Conservation (phyloP, 2,113 vertebrate genomes). For the Eonycteris spelaea region DNA sequence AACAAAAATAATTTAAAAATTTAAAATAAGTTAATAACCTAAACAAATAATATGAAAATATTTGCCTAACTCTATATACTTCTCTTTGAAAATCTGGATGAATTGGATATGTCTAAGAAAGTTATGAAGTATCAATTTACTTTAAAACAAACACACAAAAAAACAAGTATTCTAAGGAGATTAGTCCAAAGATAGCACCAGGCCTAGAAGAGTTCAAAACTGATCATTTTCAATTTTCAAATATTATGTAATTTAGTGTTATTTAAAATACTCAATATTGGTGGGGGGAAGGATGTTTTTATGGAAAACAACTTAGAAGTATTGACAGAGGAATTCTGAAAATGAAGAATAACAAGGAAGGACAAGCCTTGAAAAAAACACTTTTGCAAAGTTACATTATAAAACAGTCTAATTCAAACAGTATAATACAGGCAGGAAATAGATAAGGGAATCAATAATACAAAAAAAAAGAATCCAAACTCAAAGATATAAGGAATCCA, state of each 20-base stretch:
- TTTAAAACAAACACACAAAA: background rate
- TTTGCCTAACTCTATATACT: background rate
- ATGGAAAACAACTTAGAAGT: background rate
- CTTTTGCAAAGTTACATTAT: background rate
- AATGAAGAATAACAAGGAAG: background rate
- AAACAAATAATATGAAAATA: background rate
- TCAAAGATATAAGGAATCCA: background rate
- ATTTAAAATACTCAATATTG: background rate
- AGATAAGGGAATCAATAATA: background rate
- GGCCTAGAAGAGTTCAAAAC: background rate
- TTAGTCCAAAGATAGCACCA: background rate
- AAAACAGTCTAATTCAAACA: background rate
- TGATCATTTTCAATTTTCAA: background rate
- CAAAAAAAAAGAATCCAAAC: background rate
- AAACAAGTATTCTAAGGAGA: background rate
- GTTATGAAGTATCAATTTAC: background rate
- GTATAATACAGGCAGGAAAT: background rate
- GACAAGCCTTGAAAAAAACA: background rate
- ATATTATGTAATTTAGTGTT: background rate
- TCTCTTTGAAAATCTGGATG: background rate
- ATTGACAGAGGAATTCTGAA: background rate
- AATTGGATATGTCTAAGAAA: background rate
- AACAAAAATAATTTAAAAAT: background rate
- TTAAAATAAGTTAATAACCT: background rate
- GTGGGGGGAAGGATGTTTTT: background rate